Evolutionary conservation across 2,888 invertebrate species (phyloP).

Genomic region (Tolmerus cingulatus): DNA sequence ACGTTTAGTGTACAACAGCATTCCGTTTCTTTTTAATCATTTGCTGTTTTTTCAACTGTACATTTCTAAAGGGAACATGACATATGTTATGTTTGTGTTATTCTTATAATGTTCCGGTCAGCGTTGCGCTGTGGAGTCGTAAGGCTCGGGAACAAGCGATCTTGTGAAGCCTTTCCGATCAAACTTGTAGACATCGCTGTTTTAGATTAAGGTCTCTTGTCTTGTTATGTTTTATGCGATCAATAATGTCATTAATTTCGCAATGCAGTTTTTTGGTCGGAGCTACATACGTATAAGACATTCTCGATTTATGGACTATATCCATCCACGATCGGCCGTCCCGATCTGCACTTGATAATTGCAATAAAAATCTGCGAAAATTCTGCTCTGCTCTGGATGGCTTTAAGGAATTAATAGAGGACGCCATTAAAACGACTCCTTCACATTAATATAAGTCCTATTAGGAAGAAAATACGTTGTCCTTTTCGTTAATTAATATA

Average conservation of each 20-base stretch:
- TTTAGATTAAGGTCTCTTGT: conserved; percentile 35
- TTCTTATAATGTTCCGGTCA: conserved; percentile 39
- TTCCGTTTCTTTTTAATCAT: conserved; percentile 40
- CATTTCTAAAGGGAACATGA: conserved; percentile 36
- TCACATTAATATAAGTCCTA: not conserved
- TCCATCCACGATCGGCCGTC: conserved; percentile 26
- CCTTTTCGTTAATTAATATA: no score
- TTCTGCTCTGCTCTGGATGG: not conserved
- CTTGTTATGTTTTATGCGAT: conserved; percentile 43
- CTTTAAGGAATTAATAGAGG: not conserved
- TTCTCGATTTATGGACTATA: conserved; percentile 36
- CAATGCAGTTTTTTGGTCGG: conserved; percentile 31
- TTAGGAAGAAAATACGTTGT: not conserved
- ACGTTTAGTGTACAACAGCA: conserved; percentile 36
- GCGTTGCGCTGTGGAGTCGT: conserved; percentile 18
- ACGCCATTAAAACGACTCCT: not conserved
- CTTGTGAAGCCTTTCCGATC: conserved; percentile 32
- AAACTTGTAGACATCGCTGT: conserved; percentile 39
- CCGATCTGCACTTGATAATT: conserved; percentile 20
- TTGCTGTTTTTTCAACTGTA: conserved; percentile 22
- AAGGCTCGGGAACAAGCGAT: conserved; percentile 12
- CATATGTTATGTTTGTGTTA: conserved; percentile 43
- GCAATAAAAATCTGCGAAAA: conserved; percentile 13
- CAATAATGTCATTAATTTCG: conserved; percentile 44
- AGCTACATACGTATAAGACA: conserved; percentile 35